A percentile compares a stretch with the other conserved stretches of the same genome.
These are phyloP conservation scores for Chrysocyon brachyurus DNA, from an alignment of 2,797 vertebrate species.

Conservation along the genomic window DNA sequence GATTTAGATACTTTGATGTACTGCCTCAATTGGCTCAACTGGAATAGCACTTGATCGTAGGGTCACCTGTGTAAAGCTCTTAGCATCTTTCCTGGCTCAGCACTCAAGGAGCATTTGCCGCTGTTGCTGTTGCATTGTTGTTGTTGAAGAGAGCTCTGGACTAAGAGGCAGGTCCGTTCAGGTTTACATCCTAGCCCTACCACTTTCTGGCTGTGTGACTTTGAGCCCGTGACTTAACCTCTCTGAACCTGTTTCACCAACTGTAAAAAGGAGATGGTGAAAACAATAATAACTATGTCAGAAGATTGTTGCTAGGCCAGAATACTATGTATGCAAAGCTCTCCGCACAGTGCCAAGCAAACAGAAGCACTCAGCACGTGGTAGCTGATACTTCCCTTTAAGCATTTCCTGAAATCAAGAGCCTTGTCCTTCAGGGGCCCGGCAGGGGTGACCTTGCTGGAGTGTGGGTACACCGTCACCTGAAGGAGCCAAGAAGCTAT, in stretches of 20 bases:
- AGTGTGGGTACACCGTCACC: slow-evolving; percentile 75
- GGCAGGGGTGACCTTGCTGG: slow-evolving; percentile 63
- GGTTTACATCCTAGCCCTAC: background rate
- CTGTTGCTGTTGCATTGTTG: background rate
- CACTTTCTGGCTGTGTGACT: background rate
- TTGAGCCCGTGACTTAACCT: background rate
- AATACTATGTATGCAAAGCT: background rate
- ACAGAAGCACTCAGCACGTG: background rate
- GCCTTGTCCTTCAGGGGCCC: background rate
- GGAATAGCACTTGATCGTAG: background rate
- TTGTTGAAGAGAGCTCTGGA: background rate
- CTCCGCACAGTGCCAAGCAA: background rate
- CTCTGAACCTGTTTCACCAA: background rate
- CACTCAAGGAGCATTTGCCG: background rate
- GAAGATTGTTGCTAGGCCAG: background rate
- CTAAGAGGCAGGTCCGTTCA: background rate
- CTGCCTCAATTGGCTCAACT: background rate
- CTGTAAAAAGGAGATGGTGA: background rate
- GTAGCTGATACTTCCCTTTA: background rate
- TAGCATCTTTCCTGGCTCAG: background rate
- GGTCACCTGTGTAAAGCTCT: background rate
- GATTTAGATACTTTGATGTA: background rate
- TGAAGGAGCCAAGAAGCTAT: slow-evolving; percentile 65
- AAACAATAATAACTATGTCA: background rate
- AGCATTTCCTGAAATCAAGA: background rate